phyloP scores from a whole-genome alignment of 1,140 invertebrate genomes.

The Caenorhabditis remanei region DNA sequence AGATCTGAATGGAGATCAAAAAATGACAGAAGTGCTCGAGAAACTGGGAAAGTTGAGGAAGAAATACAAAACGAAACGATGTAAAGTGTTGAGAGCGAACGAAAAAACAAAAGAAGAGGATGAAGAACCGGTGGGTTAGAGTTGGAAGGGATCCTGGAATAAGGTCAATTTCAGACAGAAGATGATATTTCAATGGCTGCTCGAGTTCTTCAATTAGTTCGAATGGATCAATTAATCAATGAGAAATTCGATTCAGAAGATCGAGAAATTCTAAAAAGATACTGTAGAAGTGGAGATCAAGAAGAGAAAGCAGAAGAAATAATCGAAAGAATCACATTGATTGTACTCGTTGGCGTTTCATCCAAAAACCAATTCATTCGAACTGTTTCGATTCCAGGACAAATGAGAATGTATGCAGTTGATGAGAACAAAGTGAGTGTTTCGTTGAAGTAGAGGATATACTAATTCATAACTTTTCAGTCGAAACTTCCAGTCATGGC shows the following conservation, averaged over 20 bases:
- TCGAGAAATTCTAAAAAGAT: conserved; percentile 9
- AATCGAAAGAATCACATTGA: conserved; percentile 2
- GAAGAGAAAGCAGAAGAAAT: conserved; percentile 1
- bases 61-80: neutral
- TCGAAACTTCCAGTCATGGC: conserved; percentile 15
- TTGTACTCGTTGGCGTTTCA: neutral
- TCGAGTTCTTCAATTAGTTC: neutral
- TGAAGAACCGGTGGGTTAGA: neutral
- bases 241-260: conserved; percentile 4
- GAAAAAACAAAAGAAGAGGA: neutral
- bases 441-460: too few relatives aligned
- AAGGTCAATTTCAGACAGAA: neutral
- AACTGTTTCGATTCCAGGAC: neutral
- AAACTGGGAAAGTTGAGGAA: neutral
- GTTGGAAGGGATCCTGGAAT: neutral
- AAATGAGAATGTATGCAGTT: conserved; percentile 9
- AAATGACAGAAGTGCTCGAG: neutral
- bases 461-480: too few relatives aligned
- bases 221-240: conserved; percentile 12
- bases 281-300: conserved; percentile 13
- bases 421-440: neutral
- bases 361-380: neutral
- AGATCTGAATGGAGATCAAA: neutral
- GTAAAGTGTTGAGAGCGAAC: neutral
- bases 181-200: neutral